These are phyloP conservation scores for Tipula unca DNA, from an alignment of 2,888 invertebrate species.

Conservation along the genomic window DNA sequence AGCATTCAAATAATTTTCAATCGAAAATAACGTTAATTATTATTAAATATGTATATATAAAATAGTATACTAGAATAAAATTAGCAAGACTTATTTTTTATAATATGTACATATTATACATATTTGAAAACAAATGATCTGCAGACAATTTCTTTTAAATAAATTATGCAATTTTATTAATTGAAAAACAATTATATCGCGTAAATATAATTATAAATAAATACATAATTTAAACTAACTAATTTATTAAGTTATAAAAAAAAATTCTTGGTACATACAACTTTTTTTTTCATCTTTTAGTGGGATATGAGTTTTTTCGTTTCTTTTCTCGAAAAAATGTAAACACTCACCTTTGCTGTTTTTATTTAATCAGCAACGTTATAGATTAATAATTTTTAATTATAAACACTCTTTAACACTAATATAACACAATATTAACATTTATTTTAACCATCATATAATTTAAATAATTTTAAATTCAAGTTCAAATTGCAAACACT, in stretches of 20 bases:
- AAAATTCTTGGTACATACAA: background rate
- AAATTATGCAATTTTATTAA: background rate
- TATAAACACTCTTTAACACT: constrained; percentile 19
- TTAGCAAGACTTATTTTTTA: background rate
- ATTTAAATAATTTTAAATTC: constrained; percentile 18
- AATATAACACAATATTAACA: constrained; percentile 20
- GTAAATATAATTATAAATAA: background rate
- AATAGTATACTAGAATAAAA: background rate
- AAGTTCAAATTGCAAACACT: constrained; percentile 20
- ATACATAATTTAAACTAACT: background rate
- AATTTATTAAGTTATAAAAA: background rate
- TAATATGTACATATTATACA: background rate
- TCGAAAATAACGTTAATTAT: background rate
- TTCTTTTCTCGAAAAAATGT: constrained; percentile 16
- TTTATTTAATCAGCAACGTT: constrained; percentile 19
- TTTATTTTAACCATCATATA: constrained; percentile 18
- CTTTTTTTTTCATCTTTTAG: background rate
- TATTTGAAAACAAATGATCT: background rate
- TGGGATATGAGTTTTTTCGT: background rate
- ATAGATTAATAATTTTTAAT: background rate
- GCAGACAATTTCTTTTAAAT: background rate
- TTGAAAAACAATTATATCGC: background rate
- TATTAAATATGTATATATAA: background rate
- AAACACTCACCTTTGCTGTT: constrained; percentile 20
- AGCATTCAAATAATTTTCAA: background rate